phyloP scores from a whole-genome alignment of 1,140 invertebrate species.

The Eurosta solidaginis region DNA sequence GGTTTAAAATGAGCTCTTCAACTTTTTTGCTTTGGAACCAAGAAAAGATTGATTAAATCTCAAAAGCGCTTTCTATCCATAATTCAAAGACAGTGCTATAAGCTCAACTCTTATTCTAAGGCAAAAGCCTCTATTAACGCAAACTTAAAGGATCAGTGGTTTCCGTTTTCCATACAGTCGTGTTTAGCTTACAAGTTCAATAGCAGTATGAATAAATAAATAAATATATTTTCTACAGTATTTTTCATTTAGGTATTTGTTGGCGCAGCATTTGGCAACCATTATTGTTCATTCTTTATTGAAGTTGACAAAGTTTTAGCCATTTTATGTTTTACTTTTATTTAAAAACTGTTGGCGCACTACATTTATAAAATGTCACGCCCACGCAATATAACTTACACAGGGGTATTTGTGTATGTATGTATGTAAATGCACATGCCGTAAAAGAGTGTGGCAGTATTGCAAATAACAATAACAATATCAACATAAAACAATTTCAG shows the following conservation, averaged over 20 bases:
- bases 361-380: neutral
- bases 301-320: slow-evolving; percentile 14
- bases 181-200: no score
- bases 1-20: no score
- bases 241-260: neutral
- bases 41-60: no score
- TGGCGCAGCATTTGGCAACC: neutral
- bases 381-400: neutral
- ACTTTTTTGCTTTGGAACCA: no score
- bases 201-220: no score
- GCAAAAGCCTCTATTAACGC: no score
- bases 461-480: slow-evolving; percentile 22
- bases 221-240: neutral
- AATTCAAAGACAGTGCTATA: no score
- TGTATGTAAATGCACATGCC: slow-evolving; percentile 13
- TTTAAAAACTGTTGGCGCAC: neutral
- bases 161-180: no score
- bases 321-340: neutral
- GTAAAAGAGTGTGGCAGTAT: neutral
- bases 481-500: slow-evolving; percentile 23
- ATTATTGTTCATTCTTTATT: neutral
- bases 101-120: no score
- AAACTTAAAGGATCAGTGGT: no score
- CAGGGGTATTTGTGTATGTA: no score
- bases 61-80: no score